phyloP scores from a whole-genome alignment of 2,797 vertebrate species.

The Notamacropus eugenii region DNA sequence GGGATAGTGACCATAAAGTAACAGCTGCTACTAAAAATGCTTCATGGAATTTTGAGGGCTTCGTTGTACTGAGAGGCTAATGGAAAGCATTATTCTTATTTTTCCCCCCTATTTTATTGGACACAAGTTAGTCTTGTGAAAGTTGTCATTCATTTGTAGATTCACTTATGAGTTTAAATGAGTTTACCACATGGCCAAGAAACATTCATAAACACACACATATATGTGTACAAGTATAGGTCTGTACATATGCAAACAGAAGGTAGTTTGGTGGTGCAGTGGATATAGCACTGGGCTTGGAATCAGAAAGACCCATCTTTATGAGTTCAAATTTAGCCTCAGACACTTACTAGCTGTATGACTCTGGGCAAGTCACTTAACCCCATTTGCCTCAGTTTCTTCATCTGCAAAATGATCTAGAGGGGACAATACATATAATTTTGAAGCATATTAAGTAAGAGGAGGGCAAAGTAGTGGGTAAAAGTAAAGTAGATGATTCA shows the following conservation, averaged over 20 bases:
- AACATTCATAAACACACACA: neutral
- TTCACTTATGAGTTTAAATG: constrained; percentile 9
- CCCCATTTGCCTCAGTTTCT: neutral
- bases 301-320: neutral
- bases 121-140: neutral
- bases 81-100: neutral
- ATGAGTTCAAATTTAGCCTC: neutral
- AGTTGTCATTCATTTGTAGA: neutral
- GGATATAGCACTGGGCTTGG: neutral
- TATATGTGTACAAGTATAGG: neutral
- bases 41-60: neutral
- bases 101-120: neutral
- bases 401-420: neutral
- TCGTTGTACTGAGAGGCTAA: neutral
- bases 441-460: too few relatives aligned
- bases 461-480: too few relatives aligned
- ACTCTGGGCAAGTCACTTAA: neutral
- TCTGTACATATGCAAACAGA: neutral
- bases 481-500: too few relatives aligned
- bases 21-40: constrained; percentile 3
- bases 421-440: too few relatives aligned
- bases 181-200: neutral
- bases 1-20: neutral
- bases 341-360: neutral
- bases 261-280: neutral